Base-by-base conservation (phyloP, 2,113 vertebrate genomes). In the Myotis yumanensis region DNA sequence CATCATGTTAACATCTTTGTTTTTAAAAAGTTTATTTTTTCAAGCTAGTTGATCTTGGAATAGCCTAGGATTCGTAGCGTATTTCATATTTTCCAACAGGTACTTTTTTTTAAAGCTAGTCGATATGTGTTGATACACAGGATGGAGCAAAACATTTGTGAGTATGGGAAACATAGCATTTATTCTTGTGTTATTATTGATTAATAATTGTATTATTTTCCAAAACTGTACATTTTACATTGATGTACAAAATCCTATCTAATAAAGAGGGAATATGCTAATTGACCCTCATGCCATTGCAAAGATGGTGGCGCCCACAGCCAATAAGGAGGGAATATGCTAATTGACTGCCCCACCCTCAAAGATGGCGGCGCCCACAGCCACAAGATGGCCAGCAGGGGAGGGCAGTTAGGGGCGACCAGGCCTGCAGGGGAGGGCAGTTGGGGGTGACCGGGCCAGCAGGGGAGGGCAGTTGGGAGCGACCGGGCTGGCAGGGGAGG, bases 21-120 rank as follows among this genome's bases (percentile, higher is more conserved):
- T 59, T 89, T 86, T 4, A 59, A 59, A 90, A 68, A 23, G 48
- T 48, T 73, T 92, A 46, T 86, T 92, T 96, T 91, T 80, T 18
- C 62, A 62, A 80, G n/a, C 48, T 43, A 14, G 72, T 48, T 93
- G 40, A 86, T 87, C 96, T 90, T 80, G 62, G 11, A 52, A 32
- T 71, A 85, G 52, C 20, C 40, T 94, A 35, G 52, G 30, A 66
- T 92, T 76, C 94, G 40, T 95, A 46, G 48, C 54, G 20, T 66
- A 59, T 62, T 89, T 95, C 10, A 11, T 89, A 18, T 91, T 89
- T 95, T 87, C 90, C 35, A 69, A 2, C 68, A 68, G 37, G 20
- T 77, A 20, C 11, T 59, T 75, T 77, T 88, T 66, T 28, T 52
- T 51, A 35, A 77, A n/a, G 75, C 20, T 91, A 81, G 54, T 51